These are phyloP conservation scores for Hepsetus odoe DNA, from an alignment of 2,113 vertebrate genomes.

Conservation along the genomic window DNA sequence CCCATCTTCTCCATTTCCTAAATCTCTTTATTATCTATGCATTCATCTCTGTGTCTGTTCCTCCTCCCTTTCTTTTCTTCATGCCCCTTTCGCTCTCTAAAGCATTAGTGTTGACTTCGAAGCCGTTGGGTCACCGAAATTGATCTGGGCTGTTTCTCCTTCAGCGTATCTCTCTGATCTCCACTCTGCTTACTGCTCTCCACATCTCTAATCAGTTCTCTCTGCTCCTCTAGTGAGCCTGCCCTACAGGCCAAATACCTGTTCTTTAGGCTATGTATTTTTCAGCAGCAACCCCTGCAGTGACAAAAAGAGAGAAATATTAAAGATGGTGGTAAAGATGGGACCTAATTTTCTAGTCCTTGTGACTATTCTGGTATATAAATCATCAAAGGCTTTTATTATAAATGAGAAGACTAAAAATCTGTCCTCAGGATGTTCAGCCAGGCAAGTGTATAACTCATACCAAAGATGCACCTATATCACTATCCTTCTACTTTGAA, in stretches of 20 bases:
- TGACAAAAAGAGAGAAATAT: slow-evolving; percentile 1
- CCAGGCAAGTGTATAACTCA: slow-evolving; percentile 1
- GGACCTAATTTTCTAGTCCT: background rate
- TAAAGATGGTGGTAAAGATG: background rate
- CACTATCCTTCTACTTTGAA: too few species aligned
- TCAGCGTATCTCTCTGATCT: slow-evolving; percentile 31
- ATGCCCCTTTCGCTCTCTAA: slow-evolving; percentile 2
- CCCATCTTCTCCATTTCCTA: background rate
- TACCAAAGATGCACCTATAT: too few species aligned
- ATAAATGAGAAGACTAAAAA: background rate
- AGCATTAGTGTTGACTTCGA: slow-evolving; percentile 66
- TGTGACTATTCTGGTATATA: background rate
- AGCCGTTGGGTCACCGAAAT: slow-evolving; percentile 67
- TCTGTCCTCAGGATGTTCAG: too few species aligned
- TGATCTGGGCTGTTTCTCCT: slow-evolving; percentile 57
- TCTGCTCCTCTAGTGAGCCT: slow-evolving; percentile 45
- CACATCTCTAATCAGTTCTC: slow-evolving; percentile 47
- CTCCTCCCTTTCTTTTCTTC: background rate
- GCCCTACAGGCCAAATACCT: background rate
- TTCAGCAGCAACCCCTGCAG: background rate
- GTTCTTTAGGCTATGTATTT: slow-evolving; percentile 23
- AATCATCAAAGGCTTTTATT: background rate
- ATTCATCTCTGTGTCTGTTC: slow-evolving; percentile 9
- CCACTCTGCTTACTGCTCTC: background rate
- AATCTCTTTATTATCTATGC: background rate